Evolutionary conservation across 2,888 invertebrate genomes (phyloP).

Genomic region (Rhagophthalmus giganteus): DNA sequence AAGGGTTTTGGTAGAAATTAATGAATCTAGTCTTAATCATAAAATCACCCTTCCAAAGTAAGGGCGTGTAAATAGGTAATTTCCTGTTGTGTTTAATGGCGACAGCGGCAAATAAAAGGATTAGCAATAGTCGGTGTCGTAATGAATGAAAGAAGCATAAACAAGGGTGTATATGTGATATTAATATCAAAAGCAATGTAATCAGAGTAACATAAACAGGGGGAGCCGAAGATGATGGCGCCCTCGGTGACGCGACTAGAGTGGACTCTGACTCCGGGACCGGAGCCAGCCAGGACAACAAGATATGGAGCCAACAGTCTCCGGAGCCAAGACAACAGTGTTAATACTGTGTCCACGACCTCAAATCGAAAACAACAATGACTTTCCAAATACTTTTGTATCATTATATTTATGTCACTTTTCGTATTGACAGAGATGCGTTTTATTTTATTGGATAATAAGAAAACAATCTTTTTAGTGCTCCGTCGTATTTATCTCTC

Average conservation of each 20-base stretch:
- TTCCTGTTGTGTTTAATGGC: not conserved
- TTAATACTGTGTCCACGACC: conserved; percentile 32
- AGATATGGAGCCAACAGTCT: conserved; percentile 35
- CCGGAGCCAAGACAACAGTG: conserved; percentile 36
- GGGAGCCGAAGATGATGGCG: conserved; percentile 44
- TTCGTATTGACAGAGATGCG: conserved; percentile 6
- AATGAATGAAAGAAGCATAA: conserved; percentile 9
- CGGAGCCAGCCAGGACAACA: conserved; percentile 40
- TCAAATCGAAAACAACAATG: conserved; percentile 44
- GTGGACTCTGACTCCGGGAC: conserved; percentile 46
- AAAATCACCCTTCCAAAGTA: too few species aligned
- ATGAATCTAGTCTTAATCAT: too few species aligned
- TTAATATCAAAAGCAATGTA: conserved; percentile 46
- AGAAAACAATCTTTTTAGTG: not conserved
- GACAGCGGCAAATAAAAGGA: conserved; percentile 8
- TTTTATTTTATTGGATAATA: conserved; percentile 3
- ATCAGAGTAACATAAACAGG: conserved; percentile 46
- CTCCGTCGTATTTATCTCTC: too few species aligned
- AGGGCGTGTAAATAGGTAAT: too few species aligned
- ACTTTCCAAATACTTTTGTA: conserved; percentile 18
- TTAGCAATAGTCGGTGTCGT: conserved; percentile 8
- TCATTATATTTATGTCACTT: conserved; percentile 20
- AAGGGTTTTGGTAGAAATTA: too few species aligned
- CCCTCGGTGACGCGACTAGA: conserved; percentile 45
- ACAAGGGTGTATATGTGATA: conserved; percentile 40